Evolutionary conservation across 2,888 invertebrate species (phyloP).

Genomic region (Chironomus tentans): DNA sequence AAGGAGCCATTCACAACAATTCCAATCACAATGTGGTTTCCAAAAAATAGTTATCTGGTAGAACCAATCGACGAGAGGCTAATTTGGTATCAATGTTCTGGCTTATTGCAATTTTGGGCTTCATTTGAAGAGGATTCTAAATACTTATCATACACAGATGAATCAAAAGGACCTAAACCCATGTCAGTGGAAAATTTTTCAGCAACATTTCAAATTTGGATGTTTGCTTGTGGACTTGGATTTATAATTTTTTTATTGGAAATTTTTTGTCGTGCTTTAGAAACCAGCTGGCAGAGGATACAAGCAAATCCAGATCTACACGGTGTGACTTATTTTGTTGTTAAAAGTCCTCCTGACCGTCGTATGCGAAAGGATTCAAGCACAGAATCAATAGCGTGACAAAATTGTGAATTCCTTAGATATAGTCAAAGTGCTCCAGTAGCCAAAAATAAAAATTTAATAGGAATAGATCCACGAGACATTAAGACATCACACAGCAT

Average conservation of each 20-base stretch:
- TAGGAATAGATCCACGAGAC: no score
- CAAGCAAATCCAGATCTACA: no score
- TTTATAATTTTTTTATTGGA: neutral
- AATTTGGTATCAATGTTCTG: neutral
- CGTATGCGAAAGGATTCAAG: no score
- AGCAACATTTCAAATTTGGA: neutral
- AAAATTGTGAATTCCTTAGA: no score
- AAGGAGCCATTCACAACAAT: neutral
- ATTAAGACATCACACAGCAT: no score
- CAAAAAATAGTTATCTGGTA: neutral
- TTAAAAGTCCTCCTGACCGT: no score
- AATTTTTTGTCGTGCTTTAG: neutral
- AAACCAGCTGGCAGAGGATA: no score
- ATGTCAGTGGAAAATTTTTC: neutral
- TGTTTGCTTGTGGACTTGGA: neutral
- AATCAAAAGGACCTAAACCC: neutral
- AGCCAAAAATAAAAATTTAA: no score
- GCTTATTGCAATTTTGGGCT: neutral
- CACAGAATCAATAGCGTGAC: no score
- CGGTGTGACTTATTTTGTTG: no score
- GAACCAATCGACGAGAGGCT: neutral
- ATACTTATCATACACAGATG: neutral
- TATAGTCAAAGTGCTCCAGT: no score
- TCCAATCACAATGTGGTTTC: neutral
- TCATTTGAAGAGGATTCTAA: neutral